These are phyloP conservation scores for Quadroppia sp. DNA, from an alignment of 2,888 invertebrate species.

Conservation along the genomic window DNA sequence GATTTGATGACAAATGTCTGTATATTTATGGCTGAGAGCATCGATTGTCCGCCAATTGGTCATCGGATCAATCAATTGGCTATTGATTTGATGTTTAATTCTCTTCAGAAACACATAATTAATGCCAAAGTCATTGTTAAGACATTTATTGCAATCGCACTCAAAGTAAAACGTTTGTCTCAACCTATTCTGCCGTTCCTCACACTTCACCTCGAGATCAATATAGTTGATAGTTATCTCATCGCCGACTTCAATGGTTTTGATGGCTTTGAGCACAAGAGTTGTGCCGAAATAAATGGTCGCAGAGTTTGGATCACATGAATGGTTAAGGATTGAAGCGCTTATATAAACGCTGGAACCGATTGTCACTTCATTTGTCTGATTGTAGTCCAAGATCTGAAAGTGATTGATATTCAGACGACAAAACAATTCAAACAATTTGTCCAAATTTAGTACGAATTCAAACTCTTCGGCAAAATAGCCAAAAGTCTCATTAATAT, in stretches of 20 bases:
- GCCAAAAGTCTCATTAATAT: neutral
- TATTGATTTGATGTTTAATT: neutral
- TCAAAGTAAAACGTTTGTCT: constrained; percentile 5
- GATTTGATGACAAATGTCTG: neutral
- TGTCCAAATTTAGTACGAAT: neutral
- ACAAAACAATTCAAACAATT: neutral
- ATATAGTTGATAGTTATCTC: constrained; percentile 14
- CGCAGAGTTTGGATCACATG: constrained; percentile 10
- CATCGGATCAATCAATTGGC: neutral
- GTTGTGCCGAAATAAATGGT: neutral
- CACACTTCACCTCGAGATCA: neutral
- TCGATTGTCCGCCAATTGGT: neutral
- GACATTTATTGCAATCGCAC: constrained; percentile 1
- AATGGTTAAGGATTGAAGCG: constrained; percentile 1
- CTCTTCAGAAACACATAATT: neutral
- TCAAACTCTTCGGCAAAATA: neutral
- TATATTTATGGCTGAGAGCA: neutral
- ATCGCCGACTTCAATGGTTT: neutral
- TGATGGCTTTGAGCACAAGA: constrained; percentile 26
- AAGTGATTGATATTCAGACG: neutral
- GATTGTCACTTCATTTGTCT: neutral
- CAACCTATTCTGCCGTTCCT: neutral
- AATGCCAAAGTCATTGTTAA: neutral
- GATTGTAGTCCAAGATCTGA: neutral
- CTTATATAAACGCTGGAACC: neutral